Evolutionary conservation across 2,797 vertebrate genomes (phyloP).

Genomic region (Pseudomugil gertrudae): DNA sequence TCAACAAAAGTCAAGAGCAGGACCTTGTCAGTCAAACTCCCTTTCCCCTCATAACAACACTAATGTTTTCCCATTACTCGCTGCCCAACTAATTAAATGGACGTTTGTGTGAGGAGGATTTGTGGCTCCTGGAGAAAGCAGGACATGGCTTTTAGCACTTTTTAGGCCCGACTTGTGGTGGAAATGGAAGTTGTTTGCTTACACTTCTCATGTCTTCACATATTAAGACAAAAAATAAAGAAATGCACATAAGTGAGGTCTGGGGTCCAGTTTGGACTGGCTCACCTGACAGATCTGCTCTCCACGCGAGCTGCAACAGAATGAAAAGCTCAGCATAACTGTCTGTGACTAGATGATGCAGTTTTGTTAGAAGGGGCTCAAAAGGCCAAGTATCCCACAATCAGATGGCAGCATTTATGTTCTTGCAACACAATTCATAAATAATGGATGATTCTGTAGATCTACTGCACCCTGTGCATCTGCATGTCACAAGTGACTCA

Average conservation of each 20-base stretch:
- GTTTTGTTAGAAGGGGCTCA: constrained; percentile 60
- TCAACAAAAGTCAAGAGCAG: constrained; percentile 94
- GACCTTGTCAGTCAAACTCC: constrained; percentile 97
- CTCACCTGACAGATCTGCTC: constrained; percentile 51
- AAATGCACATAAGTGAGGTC: constrained; percentile 45
- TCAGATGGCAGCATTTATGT: constrained; percentile 76
- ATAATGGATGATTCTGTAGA: constrained; percentile 79
- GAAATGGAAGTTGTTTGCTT: constrained; percentile 61
- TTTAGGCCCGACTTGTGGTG: constrained; percentile 41
- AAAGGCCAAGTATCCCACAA: constrained; percentile 76
- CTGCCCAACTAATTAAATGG: constrained; percentile 92
- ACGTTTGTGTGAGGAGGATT: constrained; percentile 79
- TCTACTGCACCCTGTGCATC: constrained; percentile 70
- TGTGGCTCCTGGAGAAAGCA: constrained; percentile 52
- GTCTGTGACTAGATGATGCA: constrained; percentile 56
- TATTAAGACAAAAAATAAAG: constrained; percentile 56
- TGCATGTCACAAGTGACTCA: constrained; percentile 81
- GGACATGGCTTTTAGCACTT: constrained; percentile 48
- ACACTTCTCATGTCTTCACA: constrained; percentile 54
- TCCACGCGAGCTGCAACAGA: constrained; percentile 37
- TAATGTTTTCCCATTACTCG: constrained; percentile 74
- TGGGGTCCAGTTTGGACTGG: constrained; percentile 42
- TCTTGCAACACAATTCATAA: constrained; percentile 74
- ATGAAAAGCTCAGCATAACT: constrained; percentile 67
- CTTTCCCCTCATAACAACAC: constrained; percentile 70